Evolutionary conservation across 64 coral and sea anemone genomes (phyloP).

Genomic region (Montipora efflorescens): DNA sequence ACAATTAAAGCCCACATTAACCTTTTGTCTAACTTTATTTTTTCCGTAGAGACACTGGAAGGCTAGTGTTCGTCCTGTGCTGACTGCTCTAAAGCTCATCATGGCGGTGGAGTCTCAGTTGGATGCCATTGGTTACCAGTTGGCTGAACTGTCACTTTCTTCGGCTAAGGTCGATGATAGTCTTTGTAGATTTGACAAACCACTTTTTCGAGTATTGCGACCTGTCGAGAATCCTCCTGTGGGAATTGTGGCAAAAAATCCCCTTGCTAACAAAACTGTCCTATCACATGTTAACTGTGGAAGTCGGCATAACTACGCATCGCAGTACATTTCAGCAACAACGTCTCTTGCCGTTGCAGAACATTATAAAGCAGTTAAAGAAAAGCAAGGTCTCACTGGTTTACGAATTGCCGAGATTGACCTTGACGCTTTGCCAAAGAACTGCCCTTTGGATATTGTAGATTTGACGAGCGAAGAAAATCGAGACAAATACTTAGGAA

Average conservation of each 20-base stretch:
- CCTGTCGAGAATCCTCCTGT: slow-evolving; percentile 17
- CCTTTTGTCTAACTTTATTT: too few species aligned
- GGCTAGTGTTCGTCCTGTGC: too few species aligned
- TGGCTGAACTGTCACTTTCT: neutral
- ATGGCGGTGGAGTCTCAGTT: neutral
- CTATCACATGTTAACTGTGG: slow-evolving; percentile 58
- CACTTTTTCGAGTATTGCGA: slow-evolving; percentile 25
- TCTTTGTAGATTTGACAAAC: neutral
- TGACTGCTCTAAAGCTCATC: too few species aligned
- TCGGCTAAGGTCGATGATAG: neutral
- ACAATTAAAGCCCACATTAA: too few species aligned
- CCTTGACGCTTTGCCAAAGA: neutral
- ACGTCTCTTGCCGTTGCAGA: neutral
- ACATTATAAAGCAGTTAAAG: neutral
- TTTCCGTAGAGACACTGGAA: too few species aligned
- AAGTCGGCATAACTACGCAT: neutral
- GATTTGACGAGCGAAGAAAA: slow-evolving; percentile 27
- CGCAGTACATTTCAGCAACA: slow-evolving; percentile 47
- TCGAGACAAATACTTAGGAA: slow-evolving; percentile 44
- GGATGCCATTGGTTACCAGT: neutral
- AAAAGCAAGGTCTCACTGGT: slow-evolving; percentile 32
- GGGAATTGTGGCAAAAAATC: slow-evolving; percentile 19
- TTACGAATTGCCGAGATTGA: slow-evolving; percentile 23
- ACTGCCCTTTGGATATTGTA: neutral
- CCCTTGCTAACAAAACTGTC: slow-evolving; percentile 1